Base-by-base conservation (phyloP, 2,113 vertebrate genomes). In the Hippocampus barbouri region DNA sequence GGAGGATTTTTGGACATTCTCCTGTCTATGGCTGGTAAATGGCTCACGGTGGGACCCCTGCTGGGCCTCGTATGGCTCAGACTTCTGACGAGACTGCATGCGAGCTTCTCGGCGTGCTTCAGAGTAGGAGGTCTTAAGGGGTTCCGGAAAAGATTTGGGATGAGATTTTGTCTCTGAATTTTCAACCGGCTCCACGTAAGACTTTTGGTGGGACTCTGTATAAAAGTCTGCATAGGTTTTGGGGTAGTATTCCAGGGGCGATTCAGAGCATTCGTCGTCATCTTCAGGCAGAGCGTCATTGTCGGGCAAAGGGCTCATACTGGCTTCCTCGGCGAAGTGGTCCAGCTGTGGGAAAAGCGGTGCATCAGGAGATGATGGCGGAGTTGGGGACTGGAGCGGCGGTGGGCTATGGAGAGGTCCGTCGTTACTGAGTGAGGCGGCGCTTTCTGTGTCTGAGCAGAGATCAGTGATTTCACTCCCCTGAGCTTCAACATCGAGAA, bases 401-500 rank as follows among this genome's bases (percentile, higher is more conserved):
- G 90, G 89, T 0, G 88, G 89, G 62, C 86, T 88, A 80, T 89
- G 89, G 7, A 91, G 90, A 34, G 90, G 92, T 45, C 87, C 91
- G 1, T 92, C 92, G 81, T 91, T 84, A n/a, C 90, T 91, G 56
- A 92, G 86, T 0, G 91, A 92, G 21, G 88, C 89, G 0, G 83
- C 84, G 23, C 91, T 92, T 81, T 91, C 91, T 0, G 90, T 90
- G 77, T 91, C 88, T 0, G 89, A 89, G 74, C 87, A 91, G 10
- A 84, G 79, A 49, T 85, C 78, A 0, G 75, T 88, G 63, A 80
- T 75, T 72, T 83, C 86, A 11, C 81, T 84, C 73, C 83, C 85
- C 69, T 84, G 87, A 71, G 67, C 83, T 45, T 73, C 73, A n/a
- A 74, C 69, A 63, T 86, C 83, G 21, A 81, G 74, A 3, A 54